Evolutionary conservation across 2,888 invertebrate genomes (phyloP), one percentile per base, ranked within the genome.

Genomic region (Thecophora atra): DNA sequence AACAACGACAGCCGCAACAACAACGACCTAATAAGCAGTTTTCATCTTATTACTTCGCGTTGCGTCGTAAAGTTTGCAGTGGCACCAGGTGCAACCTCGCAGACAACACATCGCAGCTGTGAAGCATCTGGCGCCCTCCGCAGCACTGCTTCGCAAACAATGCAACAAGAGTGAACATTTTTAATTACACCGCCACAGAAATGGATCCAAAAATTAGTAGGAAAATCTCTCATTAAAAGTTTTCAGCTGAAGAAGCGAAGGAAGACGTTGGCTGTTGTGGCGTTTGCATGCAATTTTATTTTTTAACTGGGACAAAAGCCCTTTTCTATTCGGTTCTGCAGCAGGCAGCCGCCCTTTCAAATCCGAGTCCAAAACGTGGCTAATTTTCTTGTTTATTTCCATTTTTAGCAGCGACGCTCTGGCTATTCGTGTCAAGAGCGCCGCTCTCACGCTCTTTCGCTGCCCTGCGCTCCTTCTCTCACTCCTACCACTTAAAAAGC

Each of bases 191-290:
- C 56, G 42, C 42, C 21, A 21, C 54, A 56, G 52, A 66, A 58
- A 47, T 60, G 68, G 56, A 58, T 42, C 56, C 58, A 69, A 47
- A 37, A 60, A 69, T 69, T 60, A 69, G 62, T 51, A 51, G 56
- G 62, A 72, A 51, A 71, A 60, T 70, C 70, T 60, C 70, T 74
- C 72, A 72, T 74, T 72, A 74, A 74, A 74, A 74, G 69, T 74
- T 74, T 67, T 64, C 66, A 70, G 66, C 24, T 66, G 72, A 65
- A 70, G 72, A 44, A 58, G 60, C 47, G 37, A 70, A 58, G 42
- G n/a, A 44, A n/a, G 3, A 19, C 5, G 13, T 3, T 24, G 47
- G 47, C 13, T n/a, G 47, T 5, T 47, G 47, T 47, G n/a, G 47
- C 44, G 44, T 7, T 13, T 15, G 47, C 47, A 8, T 37, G 37